Evolutionary conservation across 2,888 invertebrate species (phyloP).

Genomic region (Hyles lineata): DNA sequence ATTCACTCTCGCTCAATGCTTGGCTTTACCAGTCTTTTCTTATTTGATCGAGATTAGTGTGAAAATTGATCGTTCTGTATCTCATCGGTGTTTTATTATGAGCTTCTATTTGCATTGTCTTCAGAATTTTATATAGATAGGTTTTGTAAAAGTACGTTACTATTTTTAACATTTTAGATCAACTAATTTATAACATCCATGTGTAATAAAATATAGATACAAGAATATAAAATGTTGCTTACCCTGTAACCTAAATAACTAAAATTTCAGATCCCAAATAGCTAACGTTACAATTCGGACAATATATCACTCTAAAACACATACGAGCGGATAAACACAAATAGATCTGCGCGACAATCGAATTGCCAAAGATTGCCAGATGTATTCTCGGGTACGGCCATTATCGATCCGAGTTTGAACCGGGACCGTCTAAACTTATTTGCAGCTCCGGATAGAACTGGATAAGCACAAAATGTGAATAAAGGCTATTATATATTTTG

Average conservation of each 20-base stretch:
- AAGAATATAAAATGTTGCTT: too few species aligned
- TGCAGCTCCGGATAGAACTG: slow-evolving; percentile 36
- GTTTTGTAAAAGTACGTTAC: too few species aligned
- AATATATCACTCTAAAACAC: background rate
- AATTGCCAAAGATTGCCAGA: slow-evolving; percentile 30
- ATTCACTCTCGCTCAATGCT: background rate
- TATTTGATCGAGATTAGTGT: background rate
- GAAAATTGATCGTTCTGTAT: background rate
- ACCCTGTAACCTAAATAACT: too few species aligned
- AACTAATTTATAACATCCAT: too few species aligned
- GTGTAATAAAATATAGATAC: too few species aligned
- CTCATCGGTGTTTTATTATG: background rate
- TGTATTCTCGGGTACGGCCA: slow-evolving; percentile 38
- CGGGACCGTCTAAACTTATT: slow-evolving; percentile 43
- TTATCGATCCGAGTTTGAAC: slow-evolving; percentile 52
- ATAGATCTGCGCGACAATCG: slow-evolving; percentile 25
- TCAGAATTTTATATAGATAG: background rate
- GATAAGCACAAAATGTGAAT: background rate
- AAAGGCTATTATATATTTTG: background rate
- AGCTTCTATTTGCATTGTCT: background rate
- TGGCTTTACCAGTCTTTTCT: background rate
- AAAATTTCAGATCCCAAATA: too few species aligned
- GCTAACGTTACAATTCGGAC: background rate
- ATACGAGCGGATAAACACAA: background rate
- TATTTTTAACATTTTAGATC: too few species aligned